Conservation (phyloP, 2,797 vertebrate genomes). For the Lutjanus campechanus region DNA sequence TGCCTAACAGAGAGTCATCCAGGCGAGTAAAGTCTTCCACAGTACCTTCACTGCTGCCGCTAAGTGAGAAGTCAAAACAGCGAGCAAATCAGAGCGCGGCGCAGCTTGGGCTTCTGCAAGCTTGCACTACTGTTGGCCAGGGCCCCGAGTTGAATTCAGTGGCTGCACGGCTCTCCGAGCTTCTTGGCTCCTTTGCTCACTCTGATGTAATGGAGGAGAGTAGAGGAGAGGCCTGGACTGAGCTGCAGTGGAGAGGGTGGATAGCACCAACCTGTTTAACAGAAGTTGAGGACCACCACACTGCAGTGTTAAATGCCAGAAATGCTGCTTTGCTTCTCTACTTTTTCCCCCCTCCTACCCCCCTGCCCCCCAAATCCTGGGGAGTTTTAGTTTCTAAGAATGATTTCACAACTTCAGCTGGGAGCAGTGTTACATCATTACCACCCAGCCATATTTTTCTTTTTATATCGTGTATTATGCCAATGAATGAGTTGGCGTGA, state of each 20-base stretch:
- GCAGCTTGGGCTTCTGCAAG: constrained; percentile 64
- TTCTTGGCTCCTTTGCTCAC: constrained; percentile 64
- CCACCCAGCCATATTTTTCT: constrained; percentile 47
- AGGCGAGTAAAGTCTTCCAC: constrained; percentile 76
- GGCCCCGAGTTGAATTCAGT: constrained; percentile 53
- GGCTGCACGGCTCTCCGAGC: constrained; percentile 61
- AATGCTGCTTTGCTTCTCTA: constrained; percentile 31
- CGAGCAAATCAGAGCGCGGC: constrained; percentile 49
- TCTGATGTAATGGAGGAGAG: constrained; percentile 81
- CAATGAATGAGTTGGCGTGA: constrained; percentile 53
- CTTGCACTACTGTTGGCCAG: constrained; percentile 68
- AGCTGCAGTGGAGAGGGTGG: constrained; percentile 45
- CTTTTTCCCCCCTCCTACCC: not conserved
- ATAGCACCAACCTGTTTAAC: constrained; percentile 72
- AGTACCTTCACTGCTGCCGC: constrained; percentile 52
- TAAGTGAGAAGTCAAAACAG: constrained; percentile 72
- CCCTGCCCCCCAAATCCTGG: constrained; percentile 14
- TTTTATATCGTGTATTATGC: constrained; percentile 17
- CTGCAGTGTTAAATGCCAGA: constrained; percentile 42
- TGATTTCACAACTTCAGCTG: constrained; percentile 66
- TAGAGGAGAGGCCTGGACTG: constrained; percentile 32
- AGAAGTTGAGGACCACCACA: constrained; percentile 66
- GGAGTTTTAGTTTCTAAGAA: constrained; percentile 60
- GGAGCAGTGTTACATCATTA: constrained; percentile 69
- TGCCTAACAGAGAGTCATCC: constrained; percentile 61